Percentiles rank a stretch among this genome's conserved stretches.
phyloP scores from a whole-genome alignment of 2,113 vertebrate species.

The Aplodontia rufa region DNA sequence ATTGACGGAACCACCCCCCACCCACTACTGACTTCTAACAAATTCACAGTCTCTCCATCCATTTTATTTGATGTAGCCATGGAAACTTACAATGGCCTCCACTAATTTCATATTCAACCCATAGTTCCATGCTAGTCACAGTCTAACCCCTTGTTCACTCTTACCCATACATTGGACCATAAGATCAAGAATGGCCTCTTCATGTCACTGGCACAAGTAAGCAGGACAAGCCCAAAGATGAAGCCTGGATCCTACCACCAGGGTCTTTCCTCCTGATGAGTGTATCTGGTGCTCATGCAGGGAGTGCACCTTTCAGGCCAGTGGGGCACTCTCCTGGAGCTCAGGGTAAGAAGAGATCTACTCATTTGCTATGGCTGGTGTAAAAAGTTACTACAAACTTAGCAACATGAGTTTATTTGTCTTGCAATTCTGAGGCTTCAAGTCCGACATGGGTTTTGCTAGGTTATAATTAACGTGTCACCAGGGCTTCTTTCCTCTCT shows the following conservation, averaged over 20 bases:
- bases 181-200: background rate
- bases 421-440: background rate
- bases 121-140: background rate
- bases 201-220: background rate
- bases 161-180: background rate
- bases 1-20: background rate
- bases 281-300: background rate
- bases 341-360: background rate
- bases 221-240: background rate
- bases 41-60: background rate
- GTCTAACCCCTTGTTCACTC: background rate
- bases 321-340: no score
- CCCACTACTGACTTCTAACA: background rate
- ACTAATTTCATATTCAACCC: background rate
- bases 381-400: background rate
- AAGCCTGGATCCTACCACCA: background rate
- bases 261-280: background rate
- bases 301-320: background rate
- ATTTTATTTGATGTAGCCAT: background rate
- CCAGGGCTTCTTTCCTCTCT: background rate
- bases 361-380: background rate
- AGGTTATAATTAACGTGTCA: background rate
- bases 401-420: background rate
- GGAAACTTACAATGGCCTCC: background rate
- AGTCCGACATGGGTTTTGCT: background rate